Percentiles rank a stretch among this genome's conserved stretches.
Conservation (phyloP, 2,888 invertebrate genomes). For the Sipha maydis region DNA sequence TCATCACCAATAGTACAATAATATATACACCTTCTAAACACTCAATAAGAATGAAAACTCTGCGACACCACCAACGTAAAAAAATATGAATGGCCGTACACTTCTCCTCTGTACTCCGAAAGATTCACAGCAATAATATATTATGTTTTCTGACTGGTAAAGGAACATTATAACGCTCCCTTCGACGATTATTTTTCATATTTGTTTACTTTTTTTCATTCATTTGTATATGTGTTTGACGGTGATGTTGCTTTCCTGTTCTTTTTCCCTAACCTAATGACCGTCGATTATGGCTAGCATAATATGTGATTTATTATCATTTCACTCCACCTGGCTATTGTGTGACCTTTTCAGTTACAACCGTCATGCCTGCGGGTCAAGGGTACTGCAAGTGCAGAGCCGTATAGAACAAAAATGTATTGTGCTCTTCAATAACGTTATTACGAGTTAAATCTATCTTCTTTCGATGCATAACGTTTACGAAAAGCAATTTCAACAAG, state of each 20-base stretch:
- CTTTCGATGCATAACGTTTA: background rate
- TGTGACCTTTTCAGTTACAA: slow-evolving; percentile 29
- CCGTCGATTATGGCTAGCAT: slow-evolving; percentile 25
- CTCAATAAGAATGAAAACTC: background rate
- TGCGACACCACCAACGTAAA: background rate
- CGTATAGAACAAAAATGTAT: background rate
- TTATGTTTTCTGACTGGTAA: slow-evolving; percentile 13
- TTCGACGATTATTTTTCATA: slow-evolving; percentile 10
- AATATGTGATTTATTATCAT: slow-evolving; percentile 43
- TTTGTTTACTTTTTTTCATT: slow-evolving; percentile 17
- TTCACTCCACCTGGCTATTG: slow-evolving; percentile 27
- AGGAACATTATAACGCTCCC: slow-evolving; percentile 30
- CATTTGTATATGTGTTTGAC: slow-evolving; percentile 3
- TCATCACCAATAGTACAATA: slow-evolving; percentile 31
- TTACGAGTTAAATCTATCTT: background rate
- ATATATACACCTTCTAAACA: background rate
- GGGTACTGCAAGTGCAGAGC: background rate
- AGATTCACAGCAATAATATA: slow-evolving; percentile 53
- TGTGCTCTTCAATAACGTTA: background rate
- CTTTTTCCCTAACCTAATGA: slow-evolving; percentile 45
- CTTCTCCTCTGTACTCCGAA: background rate
- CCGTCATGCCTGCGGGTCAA: slow-evolving; percentile 9
- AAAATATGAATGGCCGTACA: slow-evolving; percentile 7
- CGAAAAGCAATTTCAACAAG: background rate
- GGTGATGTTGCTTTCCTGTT: slow-evolving; percentile 34